These are phyloP conservation scores for Cremastobaeus sp. DNA, from an alignment of 2,888 invertebrate genomes.

Conservation along the genomic window DNA sequence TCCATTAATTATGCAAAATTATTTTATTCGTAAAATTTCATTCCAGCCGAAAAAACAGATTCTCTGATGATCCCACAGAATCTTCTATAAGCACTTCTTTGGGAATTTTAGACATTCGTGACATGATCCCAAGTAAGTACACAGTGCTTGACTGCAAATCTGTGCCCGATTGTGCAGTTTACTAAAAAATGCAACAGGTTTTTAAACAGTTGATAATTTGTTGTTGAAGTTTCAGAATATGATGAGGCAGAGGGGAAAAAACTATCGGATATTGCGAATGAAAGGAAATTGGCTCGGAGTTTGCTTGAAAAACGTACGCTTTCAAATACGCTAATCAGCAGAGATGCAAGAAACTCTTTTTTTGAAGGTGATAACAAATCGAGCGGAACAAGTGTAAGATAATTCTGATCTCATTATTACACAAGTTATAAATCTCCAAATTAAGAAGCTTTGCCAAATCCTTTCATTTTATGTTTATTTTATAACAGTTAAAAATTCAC, in stretches of 20 bases:
- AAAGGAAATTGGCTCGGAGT: conserved; percentile 70
- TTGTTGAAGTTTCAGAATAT: conserved; percentile 26
- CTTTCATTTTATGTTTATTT: neutral
- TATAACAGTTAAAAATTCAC: too few species aligned
- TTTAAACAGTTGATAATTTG: neutral
- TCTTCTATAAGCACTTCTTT: conserved; percentile 20
- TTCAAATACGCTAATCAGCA: neutral
- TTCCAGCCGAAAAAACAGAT: conserved; percentile 28
- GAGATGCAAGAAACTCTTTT: conserved; percentile 7
- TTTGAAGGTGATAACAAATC: conserved; percentile 14
- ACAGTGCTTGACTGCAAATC: too few species aligned
- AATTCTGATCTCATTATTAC: neutral
- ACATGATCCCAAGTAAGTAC: conserved; percentile 36
- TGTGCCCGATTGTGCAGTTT: neutral
- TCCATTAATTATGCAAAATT: neutral
- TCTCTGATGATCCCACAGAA: neutral
- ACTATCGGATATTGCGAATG: conserved; percentile 50
- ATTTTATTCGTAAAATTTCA: neutral
- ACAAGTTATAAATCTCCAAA: neutral
- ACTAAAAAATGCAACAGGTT: neutral
- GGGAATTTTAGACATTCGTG: conserved; percentile 36
- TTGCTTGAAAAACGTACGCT: conserved; percentile 70
- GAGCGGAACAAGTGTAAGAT: conserved; percentile 24
- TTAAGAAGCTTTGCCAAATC: too few species aligned
- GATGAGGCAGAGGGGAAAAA: conserved; percentile 18